Percentiles rank a stretch among this genome's conserved stretches.
These are phyloP conservation scores for Cephalotes varians DNA, from an alignment of 2,888 invertebrate species.

Conservation along the genomic window DNA sequence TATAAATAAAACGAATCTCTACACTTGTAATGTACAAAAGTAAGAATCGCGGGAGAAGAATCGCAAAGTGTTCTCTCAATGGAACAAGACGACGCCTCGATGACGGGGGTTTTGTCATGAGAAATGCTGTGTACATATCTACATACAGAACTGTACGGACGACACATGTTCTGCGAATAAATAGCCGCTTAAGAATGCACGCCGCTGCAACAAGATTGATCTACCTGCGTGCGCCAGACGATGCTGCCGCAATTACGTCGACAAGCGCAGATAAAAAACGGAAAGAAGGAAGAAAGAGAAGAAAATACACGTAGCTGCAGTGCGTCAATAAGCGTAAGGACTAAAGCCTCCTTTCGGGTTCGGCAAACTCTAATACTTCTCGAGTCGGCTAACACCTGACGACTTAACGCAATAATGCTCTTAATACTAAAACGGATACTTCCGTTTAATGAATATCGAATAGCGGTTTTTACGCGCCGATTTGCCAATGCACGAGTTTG, in stretches of 20 bases:
- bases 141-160: conserved; percentile 51
- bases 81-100: conserved; percentile 32
- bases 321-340: conserved; percentile 54
- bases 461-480: background rate
- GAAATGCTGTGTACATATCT: conserved; percentile 74
- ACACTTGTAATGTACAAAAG: conserved; percentile 81
- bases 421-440: conserved; percentile 57
- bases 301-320: conserved; percentile 14
- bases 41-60: background rate
- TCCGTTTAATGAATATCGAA: background rate
- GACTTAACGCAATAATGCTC: conserved; percentile 47
- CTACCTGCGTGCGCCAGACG: conserved; percentile 18
- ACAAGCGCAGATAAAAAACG: background rate
- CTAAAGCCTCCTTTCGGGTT: conserved; percentile 64
- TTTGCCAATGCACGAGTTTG: background rate
- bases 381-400: conserved; percentile 38
- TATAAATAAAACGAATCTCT: conserved; percentile 80
- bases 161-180: conserved; percentile 64
- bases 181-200: conserved; percentile 50
- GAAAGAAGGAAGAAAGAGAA: background rate
- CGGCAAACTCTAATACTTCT: conserved; percentile 45
- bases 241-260: conserved; percentile 23
- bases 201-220: conserved; percentile 28
- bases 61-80: conserved; percentile 48
- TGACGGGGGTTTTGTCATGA: conserved; percentile 69